phyloP scores from a whole-genome alignment of 2,888 invertebrate genomes.

The Physocephala rufipes region DNA sequence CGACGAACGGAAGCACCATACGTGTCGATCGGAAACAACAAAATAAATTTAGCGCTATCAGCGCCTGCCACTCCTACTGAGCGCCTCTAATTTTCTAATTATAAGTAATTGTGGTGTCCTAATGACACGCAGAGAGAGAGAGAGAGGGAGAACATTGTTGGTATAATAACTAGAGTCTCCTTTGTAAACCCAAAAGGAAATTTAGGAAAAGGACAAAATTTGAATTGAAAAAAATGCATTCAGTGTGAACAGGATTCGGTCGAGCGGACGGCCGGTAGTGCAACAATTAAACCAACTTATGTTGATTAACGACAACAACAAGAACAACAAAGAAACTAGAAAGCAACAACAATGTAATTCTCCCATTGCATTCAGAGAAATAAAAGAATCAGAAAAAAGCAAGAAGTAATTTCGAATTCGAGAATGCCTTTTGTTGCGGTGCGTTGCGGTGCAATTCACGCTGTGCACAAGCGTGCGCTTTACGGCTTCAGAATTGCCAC shows the following conservation, averaged over 20 bases:
- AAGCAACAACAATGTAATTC: not conserved
- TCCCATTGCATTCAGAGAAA: not conserved
- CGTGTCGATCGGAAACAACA: not conserved
- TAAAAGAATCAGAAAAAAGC: not conserved
- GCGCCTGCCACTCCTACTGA: conserved; percentile 26
- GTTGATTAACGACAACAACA: not conserved
- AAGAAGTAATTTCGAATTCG: not conserved
- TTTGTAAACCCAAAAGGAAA: too few species aligned
- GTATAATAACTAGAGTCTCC: too few species aligned
- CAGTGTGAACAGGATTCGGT: too few species aligned
- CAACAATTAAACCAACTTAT: not conserved
- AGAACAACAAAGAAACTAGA: not conserved
- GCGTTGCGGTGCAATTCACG: not conserved
- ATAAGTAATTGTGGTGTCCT: conserved; percentile 42
- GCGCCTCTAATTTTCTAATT: conserved; percentile 43
- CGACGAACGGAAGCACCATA: not conserved
- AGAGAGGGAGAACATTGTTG: too few species aligned
- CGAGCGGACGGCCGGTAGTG: too few species aligned
- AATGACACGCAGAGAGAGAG: conserved; percentile 28
- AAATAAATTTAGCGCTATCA: conserved; percentile 21
- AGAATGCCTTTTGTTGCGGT: not conserved
- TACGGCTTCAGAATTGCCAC: conserved; percentile 17
- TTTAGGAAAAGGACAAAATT: too few species aligned
- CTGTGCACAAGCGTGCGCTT: conserved; percentile 54
- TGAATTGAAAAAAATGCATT: too few species aligned